A percentile compares a stretch with the other conserved stretches of the same genome.
Conservation (phyloP, 2,888 invertebrate genomes). For the Bombylius major region DNA sequence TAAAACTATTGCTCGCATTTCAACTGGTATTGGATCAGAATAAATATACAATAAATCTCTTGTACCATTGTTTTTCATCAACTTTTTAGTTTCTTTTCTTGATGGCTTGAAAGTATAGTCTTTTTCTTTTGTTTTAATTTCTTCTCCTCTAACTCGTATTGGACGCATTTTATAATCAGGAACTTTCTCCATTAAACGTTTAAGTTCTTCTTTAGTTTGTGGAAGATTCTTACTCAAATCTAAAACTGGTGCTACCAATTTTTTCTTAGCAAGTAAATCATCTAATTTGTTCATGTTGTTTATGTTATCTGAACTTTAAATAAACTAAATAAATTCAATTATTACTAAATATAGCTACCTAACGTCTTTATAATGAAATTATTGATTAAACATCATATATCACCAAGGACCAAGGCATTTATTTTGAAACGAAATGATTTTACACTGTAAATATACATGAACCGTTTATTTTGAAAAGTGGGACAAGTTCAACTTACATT, state of each 20-base stretch:
- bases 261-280: slow-evolving; percentile 73
- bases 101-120: slow-evolving; percentile 62
- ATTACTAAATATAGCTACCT: too few species aligned
- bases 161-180: slow-evolving; percentile 83
- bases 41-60: slow-evolving; percentile 35
- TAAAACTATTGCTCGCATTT: slow-evolving; percentile 48
- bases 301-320: neutral
- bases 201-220: slow-evolving; percentile 69
- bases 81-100: slow-evolving; percentile 53
- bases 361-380: too few species aligned
- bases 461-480: too few species aligned
- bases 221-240: slow-evolving; percentile 71
- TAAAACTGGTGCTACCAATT: slow-evolving; percentile 68
- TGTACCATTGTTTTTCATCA: slow-evolving; percentile 29
- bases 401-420: too few species aligned
- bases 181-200: slow-evolving; percentile 69
- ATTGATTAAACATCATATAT: too few species aligned
- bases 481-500: too few species aligned
- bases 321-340: too few species aligned
- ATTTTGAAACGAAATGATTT: too few species aligned
- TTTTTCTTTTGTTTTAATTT: slow-evolving; percentile 60
- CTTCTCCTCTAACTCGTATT: slow-evolving; percentile 70
- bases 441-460: too few species aligned
- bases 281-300: slow-evolving; percentile 52
- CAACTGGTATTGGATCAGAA: slow-evolving; percentile 66